Conservation (phyloP, 2,888 invertebrate genomes). For the Morpho achilles region DNA sequence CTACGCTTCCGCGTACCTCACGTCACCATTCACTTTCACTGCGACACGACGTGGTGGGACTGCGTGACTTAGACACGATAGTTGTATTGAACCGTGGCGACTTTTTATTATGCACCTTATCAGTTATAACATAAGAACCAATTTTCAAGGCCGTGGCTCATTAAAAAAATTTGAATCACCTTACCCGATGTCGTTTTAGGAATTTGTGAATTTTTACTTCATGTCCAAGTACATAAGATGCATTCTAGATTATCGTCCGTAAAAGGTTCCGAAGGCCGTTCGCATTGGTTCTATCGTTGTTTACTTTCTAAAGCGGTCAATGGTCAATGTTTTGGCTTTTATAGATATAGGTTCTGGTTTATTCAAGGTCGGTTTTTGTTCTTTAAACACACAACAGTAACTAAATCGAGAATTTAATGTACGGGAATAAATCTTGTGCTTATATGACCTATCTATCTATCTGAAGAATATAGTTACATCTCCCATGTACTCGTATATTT, state of each 20-base stretch:
- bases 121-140: slow-evolving; percentile 34
- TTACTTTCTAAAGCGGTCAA: slow-evolving; percentile 74
- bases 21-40: slow-evolving; percentile 72
- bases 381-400: background rate
- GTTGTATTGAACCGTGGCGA: slow-evolving; percentile 27
- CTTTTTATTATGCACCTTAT: slow-evolving; percentile 42
- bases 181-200: slow-evolving; percentile 24
- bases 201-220: slow-evolving; percentile 36
- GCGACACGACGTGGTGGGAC: slow-evolving; percentile 40
- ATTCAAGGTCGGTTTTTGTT: slow-evolving; percentile 51
- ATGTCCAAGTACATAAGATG: slow-evolving; percentile 27
- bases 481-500: no score
- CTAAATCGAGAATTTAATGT: background rate
- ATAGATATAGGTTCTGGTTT: slow-evolving; percentile 36
- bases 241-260: slow-evolving; percentile 24
- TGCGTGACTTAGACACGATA: slow-evolving; percentile 42
- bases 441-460: no score
- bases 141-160: slow-evolving; percentile 30
- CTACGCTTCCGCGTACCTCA: slow-evolving; percentile 60
- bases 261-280: slow-evolving; percentile 67
- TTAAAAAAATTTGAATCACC: slow-evolving; percentile 39
- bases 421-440: no score
- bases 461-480: no score
- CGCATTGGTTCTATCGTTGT: slow-evolving; percentile 52
- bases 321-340: slow-evolving; percentile 48